phyloP scores from a whole-genome alignment of 1,140 invertebrate species.

The Leptinotarsa defecta region DNA sequence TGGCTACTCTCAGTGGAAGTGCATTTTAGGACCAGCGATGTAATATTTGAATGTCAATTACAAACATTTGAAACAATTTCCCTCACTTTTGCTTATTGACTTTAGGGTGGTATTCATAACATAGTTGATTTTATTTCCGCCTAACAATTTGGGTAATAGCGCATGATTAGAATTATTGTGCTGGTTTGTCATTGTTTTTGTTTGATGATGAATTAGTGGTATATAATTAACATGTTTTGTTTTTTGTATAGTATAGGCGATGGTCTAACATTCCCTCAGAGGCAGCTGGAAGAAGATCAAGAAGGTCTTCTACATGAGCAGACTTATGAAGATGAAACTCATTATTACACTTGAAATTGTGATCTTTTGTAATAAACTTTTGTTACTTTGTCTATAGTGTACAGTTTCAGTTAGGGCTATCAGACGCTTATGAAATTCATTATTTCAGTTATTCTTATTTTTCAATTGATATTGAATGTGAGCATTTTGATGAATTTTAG shows the following conservation, averaged over 20 bases:
- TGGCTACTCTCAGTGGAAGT: too few relatives aligned
- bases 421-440: neutral
- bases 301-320: slow-evolving; percentile 68
- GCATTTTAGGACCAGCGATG: too few relatives aligned
- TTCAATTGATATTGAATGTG: neutral
- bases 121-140: too few relatives aligned
- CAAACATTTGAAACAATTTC: too few relatives aligned
- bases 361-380: neutral
- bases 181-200: neutral
- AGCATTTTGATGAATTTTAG: neutral
- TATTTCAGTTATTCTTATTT: neutral
- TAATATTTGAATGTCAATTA: too few relatives aligned
- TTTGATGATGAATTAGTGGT: neutral
- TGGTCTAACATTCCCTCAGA: slow-evolving; percentile 82
- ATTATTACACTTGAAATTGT: slow-evolving; percentile 17
- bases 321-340: slow-evolving; percentile 39
- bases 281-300: slow-evolving; percentile 78
- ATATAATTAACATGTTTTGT: neutral
- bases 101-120: too few relatives aligned
- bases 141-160: too few relatives aligned
- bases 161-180: neutral
- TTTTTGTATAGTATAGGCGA: slow-evolving; percentile 76
- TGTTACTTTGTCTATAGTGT: neutral
- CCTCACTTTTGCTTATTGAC: too few relatives aligned
- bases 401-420: slow-evolving; percentile 1